Base-by-base conservation (phyloP, 2,888 invertebrate genomes). In the Boloria selene region DNA sequence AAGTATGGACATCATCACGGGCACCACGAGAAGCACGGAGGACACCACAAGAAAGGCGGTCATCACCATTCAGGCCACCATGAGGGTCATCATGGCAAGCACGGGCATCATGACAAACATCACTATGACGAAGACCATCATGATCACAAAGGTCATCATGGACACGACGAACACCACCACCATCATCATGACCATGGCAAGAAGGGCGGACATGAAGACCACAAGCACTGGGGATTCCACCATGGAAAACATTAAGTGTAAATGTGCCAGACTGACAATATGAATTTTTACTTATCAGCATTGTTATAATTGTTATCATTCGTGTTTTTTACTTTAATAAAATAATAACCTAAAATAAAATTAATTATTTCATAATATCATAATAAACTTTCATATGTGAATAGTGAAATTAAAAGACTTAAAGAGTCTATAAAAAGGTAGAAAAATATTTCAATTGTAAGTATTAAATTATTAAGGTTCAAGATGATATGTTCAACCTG, bases 41-140 rank as follows among this genome's bases (percentile, higher is more conserved):
- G 95, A 26, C 94, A 94, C 73, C 96, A 96, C 88, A 96, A 96
- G 90, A 96, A 97, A 92, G 96, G 96, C 18, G 95, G 95, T 22
- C 95, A 95, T 78, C 95, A 96, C 81, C 95, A 96, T 79, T 94
- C 95, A 72, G 96, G 95, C 4, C 94, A 96, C 79, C 95, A 96
- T 83, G 95, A 95, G 69, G 95, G 95, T 63, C 95, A 96, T 77
- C 94, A 96, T 78, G 96, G 96, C 61, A 95, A 96, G 80, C 95
- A 96, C 77, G 96, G 95, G 13, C 95, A 96, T 79, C 95, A 95
- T 81, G 95, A 96, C 79, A 96, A 97, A 82, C 95, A 95, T 69
- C 96, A 96, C 79, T 94, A 95, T 81, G 96, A 96, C 74, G 95
- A 96, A 73, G 96, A 94, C 73, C 96, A 97, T 80, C 95, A 96